Base-by-base conservation (phyloP, 64 coral and sea anemone species). In the Montipora cactus region DNA sequence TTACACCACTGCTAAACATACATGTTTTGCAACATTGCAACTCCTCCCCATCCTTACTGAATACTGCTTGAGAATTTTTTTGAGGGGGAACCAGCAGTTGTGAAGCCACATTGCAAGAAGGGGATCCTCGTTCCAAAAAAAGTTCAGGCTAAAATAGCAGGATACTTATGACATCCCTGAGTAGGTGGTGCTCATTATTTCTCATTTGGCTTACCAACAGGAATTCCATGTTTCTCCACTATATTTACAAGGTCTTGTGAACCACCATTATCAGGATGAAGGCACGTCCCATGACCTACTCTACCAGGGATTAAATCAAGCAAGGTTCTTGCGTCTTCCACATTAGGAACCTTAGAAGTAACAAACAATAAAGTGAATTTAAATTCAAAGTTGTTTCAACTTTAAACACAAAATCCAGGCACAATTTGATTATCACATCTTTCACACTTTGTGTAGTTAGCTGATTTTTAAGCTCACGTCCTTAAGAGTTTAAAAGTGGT, bases 201-300 rank as follows among this genome's bases (percentile, higher is more conserved):
- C 45, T 45, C 3, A 49, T 50, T 14, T 49, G 7, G 48, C 89
- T 81, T 67, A 98, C 96, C 96, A 67, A 98, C 79, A 82, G 96
- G 96, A 89, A 98, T 98, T 47, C 16, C 22, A 18, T 92, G 80
- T 59, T 90, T 72, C 28, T 92, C 77, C 23, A 98, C 90, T 62
- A 84, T 85, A 22, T 90, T 81, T 47, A 95, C 49, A 83, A 98
- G 59, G 74, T 98, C 90, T 58, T 98, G 52, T 12, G 90, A 84
- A 4, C 96, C 96, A 79, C 96, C 96, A 68, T 93, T 81, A 49
- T 95, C 93, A 58, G 96, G 96, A 90, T 95, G 93, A 55, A 98
- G 59, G 86, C 96, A 98, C 2, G 96, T 98, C 59, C 96, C 96
- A 93, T 98, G 96, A 8, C 96, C 96, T 62, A 98, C 93, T 79